Evolutionary conservation across 2,113 vertebrate species (phyloP).

Genomic region (Tyrannus savana): DNA sequence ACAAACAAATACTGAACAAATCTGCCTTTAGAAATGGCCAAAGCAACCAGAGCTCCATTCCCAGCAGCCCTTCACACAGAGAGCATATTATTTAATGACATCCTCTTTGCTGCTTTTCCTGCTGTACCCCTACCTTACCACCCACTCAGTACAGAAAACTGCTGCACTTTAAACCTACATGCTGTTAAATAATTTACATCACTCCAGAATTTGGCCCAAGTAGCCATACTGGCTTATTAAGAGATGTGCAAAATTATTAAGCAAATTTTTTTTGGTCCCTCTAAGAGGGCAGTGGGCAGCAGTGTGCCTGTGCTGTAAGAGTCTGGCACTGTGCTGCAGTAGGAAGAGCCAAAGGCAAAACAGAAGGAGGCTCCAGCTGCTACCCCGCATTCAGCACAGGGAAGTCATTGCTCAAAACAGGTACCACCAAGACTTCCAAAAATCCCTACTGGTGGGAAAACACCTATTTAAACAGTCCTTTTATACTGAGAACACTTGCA

Average conservation of each 20-base stretch:
- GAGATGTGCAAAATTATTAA: neutral
- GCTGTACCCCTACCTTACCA: constrained; percentile 20
- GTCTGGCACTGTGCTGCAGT: neutral
- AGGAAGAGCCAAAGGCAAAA: neutral
- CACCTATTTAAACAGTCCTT: neutral
- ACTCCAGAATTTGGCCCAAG: neutral
- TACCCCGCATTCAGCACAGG: rapidly evolving
- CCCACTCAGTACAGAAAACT: constrained; percentile 1
- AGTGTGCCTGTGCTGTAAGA: neutral
- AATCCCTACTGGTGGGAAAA: neutral
- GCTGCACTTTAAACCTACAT: constrained; percentile 20
- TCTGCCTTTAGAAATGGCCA: neutral
- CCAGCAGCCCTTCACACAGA: neutral
- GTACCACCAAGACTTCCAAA: neutral
- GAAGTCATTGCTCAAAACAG: neutral
- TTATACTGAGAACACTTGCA: neutral
- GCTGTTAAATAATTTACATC: neutral
- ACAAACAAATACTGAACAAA: constrained; percentile 33
- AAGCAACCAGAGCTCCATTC: constrained; percentile 6
- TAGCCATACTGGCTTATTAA: neutral
- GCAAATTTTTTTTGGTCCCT: neutral
- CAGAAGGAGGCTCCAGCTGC: neutral
- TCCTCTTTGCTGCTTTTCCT: constrained; percentile 5
- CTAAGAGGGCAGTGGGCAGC: neutral
- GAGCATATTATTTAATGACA: neutral